phyloP scores from a whole-genome alignment of 2,113 vertebrate genomes.

The Scomber colias region DNA sequence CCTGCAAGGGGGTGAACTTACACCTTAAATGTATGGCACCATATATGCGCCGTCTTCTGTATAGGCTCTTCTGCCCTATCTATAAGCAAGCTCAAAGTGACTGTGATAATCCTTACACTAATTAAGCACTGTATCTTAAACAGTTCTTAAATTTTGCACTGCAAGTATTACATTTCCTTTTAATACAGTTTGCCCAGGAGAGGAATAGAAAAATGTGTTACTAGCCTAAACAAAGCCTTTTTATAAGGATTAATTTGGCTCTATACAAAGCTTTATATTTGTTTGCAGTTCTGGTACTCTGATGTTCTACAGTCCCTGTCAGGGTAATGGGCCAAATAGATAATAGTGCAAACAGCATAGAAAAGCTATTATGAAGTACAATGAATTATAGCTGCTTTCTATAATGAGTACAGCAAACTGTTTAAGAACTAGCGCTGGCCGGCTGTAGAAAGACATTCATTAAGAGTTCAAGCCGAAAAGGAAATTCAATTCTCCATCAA shows the following conservation, averaged over 20 bases:
- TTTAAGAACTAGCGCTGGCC: conserved; percentile 31
- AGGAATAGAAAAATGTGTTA: conserved; percentile 25
- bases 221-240: conserved; percentile 48
- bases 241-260: conserved; percentile 41
- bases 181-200: conserved; percentile 27
- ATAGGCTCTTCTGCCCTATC: background rate
- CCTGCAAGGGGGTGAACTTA: too few species aligned
- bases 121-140: conserved; percentile 43
- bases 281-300: conserved; percentile 51
- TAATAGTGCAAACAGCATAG: conserved; percentile 55
- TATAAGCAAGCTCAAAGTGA: conserved; percentile 11
- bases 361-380: conserved; percentile 53
- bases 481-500: conserved; percentile 35
- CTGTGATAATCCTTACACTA: conserved; percentile 27
- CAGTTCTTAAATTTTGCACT: conserved; percentile 4
- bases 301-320: conserved; percentile 50
- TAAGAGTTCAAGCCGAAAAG: conserved; percentile 35
- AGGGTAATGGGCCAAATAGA: conserved; percentile 64
- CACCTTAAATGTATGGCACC: background rate
- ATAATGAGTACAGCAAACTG: conserved; percentile 52
- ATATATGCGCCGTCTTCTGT: background rate
- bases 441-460: conserved; percentile 44
- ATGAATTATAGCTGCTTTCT: conserved; percentile 49
- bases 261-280: conserved; percentile 43
- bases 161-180: conserved; percentile 25